Evolutionary conservation across 2,797 vertebrate genomes (phyloP), one percentile per base, ranked within the genome.

Genomic region (Arnoldichthys spilopterus): DNA sequence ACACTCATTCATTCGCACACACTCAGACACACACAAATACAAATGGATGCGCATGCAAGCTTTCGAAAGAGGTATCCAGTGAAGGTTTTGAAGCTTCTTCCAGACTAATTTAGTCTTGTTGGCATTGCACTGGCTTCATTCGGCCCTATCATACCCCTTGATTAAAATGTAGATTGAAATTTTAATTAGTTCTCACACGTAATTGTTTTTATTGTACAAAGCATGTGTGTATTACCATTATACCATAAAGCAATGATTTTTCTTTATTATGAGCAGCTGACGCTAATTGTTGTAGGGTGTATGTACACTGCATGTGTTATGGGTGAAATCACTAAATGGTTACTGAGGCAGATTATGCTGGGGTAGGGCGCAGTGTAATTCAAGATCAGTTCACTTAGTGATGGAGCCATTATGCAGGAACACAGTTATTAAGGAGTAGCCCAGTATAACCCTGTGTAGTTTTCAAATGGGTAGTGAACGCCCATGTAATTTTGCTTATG

Each of bases 111-210:
- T 15, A 26, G 51, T 28, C n/a, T 26, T 8, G 15, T 40, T 71
- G 13, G 22, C 12, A 12, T 40, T 45, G 15, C 32, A 7, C 26
- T 32, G 6, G 18, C 1, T 24, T 54, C 22, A 51, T 54, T 32
- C 26, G 15, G 66, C n/a, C n/a, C n/a, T 28, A 49, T 15, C 9
- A 22, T 24, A 1, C 63, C 16, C 9, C 56, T 62, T 20, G 37
- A 73, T 74, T 61, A 34, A 64, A 24, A 61, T 40, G 15, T 7
- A 28, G 24, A 22, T 15, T 6, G 53, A 56, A 58, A 30, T 45
- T 73, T 74, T 79, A 69, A 74, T 74, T 74, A 51, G 20, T 43
- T 79, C 40, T 26, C 40, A 26, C 6, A 28, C 70, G 59, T 73
- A 32, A 79, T 43, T 51, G 13, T 67, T 30, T 47, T 59, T 18